Evolutionary conservation across 2,113 vertebrate genomes (phyloP).

Genomic region (Sitta europaea): DNA sequence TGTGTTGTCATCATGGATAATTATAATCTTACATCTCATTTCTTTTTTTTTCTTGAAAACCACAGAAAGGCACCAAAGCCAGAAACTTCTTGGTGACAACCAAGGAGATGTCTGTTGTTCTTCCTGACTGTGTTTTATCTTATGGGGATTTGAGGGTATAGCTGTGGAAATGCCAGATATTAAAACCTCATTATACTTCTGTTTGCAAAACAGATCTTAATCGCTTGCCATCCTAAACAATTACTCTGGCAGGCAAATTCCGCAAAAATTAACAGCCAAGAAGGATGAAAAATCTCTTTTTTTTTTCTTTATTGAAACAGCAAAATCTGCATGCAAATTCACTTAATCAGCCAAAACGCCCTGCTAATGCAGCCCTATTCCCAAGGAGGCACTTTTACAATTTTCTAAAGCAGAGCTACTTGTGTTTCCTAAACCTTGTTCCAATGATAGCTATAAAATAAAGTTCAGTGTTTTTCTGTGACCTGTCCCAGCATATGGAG

Average conservation of each 20-base stretch:
- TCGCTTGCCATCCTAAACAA: neutral
- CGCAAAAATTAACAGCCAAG: conserved; percentile 8
- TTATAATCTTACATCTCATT: neutral
- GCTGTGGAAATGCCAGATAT: conserved; percentile 49
- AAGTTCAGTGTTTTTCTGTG: neutral
- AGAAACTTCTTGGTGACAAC: conserved; percentile 23
- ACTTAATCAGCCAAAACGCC: neutral
- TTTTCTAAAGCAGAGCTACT: neutral
- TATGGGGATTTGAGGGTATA: neutral
- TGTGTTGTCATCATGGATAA: neutral
- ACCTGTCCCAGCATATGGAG: neutral
- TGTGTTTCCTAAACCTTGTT: neutral
- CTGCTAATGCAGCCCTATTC: neutral
- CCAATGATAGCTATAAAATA: neutral
- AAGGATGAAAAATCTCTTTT: neutral
- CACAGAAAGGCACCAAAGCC: neutral
- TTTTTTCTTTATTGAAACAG: conserved; percentile 27
- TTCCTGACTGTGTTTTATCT: conserved; percentile 19
- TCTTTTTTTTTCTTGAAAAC: neutral
- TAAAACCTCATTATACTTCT: conserved; percentile 38
- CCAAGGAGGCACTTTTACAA: neutral
- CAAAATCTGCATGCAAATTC: conserved; percentile 4
- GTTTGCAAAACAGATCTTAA: conserved; percentile 46
- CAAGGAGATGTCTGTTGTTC: conserved; percentile 12
- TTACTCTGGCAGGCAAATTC: conserved; percentile 38